These are phyloP conservation scores for Hybognathus amarus DNA, from an alignment of 2,797 vertebrate genomes.

Conservation along the genomic window DNA sequence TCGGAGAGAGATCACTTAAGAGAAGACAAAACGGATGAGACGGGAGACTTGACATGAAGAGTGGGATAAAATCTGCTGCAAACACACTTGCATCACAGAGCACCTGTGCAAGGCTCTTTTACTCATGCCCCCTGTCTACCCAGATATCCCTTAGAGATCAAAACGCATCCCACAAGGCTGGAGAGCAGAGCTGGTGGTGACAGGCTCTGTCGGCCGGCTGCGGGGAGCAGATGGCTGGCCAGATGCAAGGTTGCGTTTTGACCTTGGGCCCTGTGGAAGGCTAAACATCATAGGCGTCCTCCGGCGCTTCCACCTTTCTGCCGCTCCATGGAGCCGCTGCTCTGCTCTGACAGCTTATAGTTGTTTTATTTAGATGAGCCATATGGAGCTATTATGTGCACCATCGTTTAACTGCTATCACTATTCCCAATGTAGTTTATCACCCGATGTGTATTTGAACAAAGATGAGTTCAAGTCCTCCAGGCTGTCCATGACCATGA, in stretches of 20 bases:
- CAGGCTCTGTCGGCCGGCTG: constrained; percentile 66
- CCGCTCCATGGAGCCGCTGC: constrained; percentile 22
- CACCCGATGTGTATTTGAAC: constrained; percentile 25
- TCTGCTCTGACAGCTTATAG: constrained; percentile 47
- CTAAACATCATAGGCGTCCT: constrained; percentile 59
- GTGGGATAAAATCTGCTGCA: constrained; percentile 1
- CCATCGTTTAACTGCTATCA: constrained; percentile 35
- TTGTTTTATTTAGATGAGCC: constrained; percentile 47
- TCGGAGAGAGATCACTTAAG: constrained; percentile 8
- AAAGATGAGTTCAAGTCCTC: constrained; percentile 37
- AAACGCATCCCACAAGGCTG: neutral
- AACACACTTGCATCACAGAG: constrained; percentile 18
- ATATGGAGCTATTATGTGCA: constrained; percentile 42
- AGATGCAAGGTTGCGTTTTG: constrained; percentile 71
- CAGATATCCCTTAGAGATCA: constrained; percentile 19
- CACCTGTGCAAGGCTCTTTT: constrained; percentile 38
- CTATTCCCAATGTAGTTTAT: constrained; percentile 27
- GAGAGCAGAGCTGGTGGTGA: constrained; percentile 57
- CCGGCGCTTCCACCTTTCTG: constrained; percentile 46
- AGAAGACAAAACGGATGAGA: constrained; percentile 23
- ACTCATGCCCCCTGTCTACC: constrained; percentile 32
- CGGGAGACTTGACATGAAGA: constrained; percentile 22
- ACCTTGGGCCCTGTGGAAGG: constrained; percentile 70
- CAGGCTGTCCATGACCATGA: constrained; percentile 23
- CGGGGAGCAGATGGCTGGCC: constrained; percentile 75